Base-by-base conservation (phyloP, 2,113 vertebrate species). In the Ictidomys tridecemlineatus region DNA sequence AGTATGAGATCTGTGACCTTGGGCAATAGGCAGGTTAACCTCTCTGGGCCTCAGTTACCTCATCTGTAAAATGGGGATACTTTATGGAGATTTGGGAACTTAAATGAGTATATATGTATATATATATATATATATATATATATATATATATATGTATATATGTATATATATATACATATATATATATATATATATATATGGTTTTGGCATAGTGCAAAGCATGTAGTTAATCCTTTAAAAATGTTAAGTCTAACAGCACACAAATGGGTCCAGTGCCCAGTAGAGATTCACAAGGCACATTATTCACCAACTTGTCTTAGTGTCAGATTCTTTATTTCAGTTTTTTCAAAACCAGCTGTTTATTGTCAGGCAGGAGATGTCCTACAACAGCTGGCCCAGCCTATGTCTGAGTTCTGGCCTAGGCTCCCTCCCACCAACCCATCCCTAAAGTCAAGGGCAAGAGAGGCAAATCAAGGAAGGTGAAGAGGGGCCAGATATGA, bases 21-120 rank as follows among this genome's bases (percentile, higher is more conserved):
- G 73, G 77, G 53, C 48, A 37, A 32, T 24, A 30, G 39, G 56
- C 37, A 85, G 77, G 14, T 83, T 86, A 61, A 51, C 16, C 42
- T 95, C 74, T 63, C 63, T 93, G 89, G 79, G 80, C 83, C 94
- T 93, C 89, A 58, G 83, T 84, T 61, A 56, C 56, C 77, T 91
- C 94, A 84, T 72, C 88, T 94, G 73, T 65, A 72, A 90, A 96
- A 30, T 16, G 26, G 74, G 48, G 26, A 28, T 28, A 69, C 8
- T 14, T 90, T 3, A 26, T 79, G 30, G 74, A 45, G 56, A 91
- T 79, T 79, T 65, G 32, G 42, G 79, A 82, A 94, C 24, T 74
- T 30, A 85, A 93, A 92, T 42, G 78, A 51, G 11, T 45, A 45
- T 45, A 45, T 42, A 42, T 42, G 5, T 42, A 42, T 42, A 42